These are phyloP conservation scores for Agrotis puta DNA, from an alignment of 2,888 invertebrate genomes.

Conservation along the genomic window DNA sequence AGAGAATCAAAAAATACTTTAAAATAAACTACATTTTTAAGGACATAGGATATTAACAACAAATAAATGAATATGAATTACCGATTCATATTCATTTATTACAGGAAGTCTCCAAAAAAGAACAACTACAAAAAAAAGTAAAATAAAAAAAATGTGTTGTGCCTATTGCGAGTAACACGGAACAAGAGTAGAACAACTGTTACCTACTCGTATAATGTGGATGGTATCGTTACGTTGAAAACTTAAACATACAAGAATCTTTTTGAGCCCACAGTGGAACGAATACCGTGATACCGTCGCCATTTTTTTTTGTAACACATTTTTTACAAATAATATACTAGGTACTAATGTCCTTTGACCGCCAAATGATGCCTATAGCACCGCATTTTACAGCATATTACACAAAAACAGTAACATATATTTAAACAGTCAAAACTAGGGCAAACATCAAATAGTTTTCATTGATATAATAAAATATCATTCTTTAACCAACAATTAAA, in stretches of 20 bases:
- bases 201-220: too few species aligned
- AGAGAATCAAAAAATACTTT: background rate
- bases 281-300: too few species aligned
- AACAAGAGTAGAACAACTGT: too few species aligned
- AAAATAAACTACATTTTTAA: background rate
- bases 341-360: background rate
- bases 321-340: background rate
- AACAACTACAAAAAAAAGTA: too few species aligned
- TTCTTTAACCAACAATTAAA: constrained; percentile 52
- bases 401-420: constrained; percentile 10
- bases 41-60: background rate
- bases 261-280: background rate
- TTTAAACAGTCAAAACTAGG: constrained; percentile 16
- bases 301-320: background rate
- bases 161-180: background rate
- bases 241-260: background rate
- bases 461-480: constrained; percentile 54
- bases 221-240: background rate
- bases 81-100: too few species aligned
- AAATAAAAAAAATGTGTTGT: too few species aligned
- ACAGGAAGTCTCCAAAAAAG: too few species aligned
- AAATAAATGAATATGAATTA: background rate
- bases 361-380: background rate
- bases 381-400: constrained; percentile 7
- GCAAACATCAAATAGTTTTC: constrained; percentile 35